These are phyloP conservation scores for Tragulus kanchil DNA, from an alignment of 2,113 vertebrate species.

Conservation along the genomic window DNA sequence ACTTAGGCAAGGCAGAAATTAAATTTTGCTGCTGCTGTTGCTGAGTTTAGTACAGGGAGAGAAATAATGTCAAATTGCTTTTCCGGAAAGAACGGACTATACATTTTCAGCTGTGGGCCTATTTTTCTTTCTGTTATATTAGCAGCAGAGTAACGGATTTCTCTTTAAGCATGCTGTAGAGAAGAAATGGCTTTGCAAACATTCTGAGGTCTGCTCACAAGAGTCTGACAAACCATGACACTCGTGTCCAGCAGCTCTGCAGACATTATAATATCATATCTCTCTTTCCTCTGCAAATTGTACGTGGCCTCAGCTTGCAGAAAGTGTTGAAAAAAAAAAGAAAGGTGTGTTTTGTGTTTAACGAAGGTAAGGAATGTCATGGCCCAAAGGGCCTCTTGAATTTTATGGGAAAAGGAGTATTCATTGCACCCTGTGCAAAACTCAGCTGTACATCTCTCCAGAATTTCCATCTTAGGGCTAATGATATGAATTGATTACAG, in stretches of 20 bases:
- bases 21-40: neutral
- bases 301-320: neutral
- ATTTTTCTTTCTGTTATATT: neutral
- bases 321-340: neutral
- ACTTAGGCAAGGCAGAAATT: neutral
- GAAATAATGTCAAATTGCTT: conserved; percentile 26
- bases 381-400: neutral
- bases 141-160: neutral
- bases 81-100: conserved; percentile 12
- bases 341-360: neutral
- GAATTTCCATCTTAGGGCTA: neutral
- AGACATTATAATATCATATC: neutral
- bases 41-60: neutral
- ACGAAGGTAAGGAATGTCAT: neutral
- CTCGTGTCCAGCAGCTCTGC: neutral
- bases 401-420: conserved; percentile 27
- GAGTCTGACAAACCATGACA: neutral
- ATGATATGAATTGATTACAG: neutral
- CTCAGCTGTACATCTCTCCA: neutral
- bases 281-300: neutral
- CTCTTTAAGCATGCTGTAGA: neutral
- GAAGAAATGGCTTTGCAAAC: neutral
- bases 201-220: neutral
- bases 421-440: neutral
- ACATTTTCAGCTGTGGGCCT: neutral